Conservation (phyloP, 1,140 invertebrate genomes). For the Brachionus calyciflorus region DNA sequence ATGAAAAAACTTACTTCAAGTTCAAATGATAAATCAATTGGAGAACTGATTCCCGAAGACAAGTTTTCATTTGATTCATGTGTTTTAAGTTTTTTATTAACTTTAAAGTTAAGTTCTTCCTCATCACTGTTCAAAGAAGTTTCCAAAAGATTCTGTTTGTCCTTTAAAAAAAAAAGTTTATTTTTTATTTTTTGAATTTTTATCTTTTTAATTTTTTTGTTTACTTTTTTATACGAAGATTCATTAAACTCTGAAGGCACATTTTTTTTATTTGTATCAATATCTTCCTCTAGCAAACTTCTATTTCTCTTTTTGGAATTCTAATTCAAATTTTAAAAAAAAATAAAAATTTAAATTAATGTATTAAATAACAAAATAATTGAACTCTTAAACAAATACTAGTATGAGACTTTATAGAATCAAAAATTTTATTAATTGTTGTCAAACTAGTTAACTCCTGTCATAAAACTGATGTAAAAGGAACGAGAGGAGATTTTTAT, state of each 20-base stretch:
- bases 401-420: too few relatives aligned
- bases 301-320: conserved; percentile 12
- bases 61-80: background rate
- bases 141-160: background rate
- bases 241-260: too few relatives aligned
- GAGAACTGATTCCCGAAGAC: background rate
- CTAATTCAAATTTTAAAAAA: background rate
- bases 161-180: background rate
- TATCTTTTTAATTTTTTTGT: too few relatives aligned
- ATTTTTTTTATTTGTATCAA: background rate
- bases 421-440: too few relatives aligned
- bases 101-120: background rate
- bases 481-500: too few relatives aligned
- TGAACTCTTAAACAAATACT: too few relatives aligned
- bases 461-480: too few relatives aligned
- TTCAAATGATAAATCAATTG: conserved; percentile 18
- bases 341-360: too few relatives aligned
- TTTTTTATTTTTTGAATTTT: background rate
- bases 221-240: too few relatives aligned
- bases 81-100: background rate
- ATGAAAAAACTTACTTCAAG: background rate
- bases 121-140: background rate
- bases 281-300: background rate
- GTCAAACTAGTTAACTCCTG: too few relatives aligned
- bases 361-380: too few relatives aligned